These are phyloP conservation scores for Pardosa pseudoannulata DNA, from an alignment of 2,888 invertebrate species.

Conservation along the genomic window DNA sequence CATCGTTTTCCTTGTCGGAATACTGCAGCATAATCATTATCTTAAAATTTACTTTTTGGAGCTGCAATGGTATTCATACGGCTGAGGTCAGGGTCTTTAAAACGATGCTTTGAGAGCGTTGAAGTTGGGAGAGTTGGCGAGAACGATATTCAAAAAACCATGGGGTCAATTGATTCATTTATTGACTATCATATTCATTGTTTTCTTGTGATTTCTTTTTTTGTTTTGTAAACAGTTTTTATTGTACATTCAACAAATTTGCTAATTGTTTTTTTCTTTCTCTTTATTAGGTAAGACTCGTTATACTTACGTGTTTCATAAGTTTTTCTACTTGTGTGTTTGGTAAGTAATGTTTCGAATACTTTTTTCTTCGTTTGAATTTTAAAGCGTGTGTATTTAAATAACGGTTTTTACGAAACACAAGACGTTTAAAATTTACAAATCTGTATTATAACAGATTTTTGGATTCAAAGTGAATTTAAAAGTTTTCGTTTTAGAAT, in stretches of 20 bases:
- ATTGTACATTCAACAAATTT: neutral
- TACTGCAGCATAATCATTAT: conserved; percentile 40
- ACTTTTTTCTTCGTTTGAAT: too few relatives aligned
- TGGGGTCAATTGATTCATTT: neutral
- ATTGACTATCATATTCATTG: neutral
- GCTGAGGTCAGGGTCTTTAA: conserved; percentile 16
- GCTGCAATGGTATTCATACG: conserved; percentile 11
- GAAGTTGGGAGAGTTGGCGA: neutral
- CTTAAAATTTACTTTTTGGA: conserved; percentile 18
- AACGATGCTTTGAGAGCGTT: neutral
- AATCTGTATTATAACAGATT: too few relatives aligned
- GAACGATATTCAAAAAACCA: neutral
- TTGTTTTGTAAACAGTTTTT: neutral
- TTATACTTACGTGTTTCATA: too few relatives aligned
- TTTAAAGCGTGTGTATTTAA: too few relatives aligned
- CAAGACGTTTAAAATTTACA: too few relatives aligned
- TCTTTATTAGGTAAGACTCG: too few relatives aligned
- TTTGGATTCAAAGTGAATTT: too few relatives aligned
- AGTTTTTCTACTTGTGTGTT: too few relatives aligned
- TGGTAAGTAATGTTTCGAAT: too few relatives aligned
- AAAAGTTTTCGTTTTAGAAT: too few relatives aligned
- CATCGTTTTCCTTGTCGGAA: conserved; percentile 52
- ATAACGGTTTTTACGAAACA: too few relatives aligned
- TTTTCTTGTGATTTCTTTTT: too few relatives aligned
- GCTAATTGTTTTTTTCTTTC: neutral